A percentile compares a stretch with the other conserved stretches of the same genome.
Conservation (phyloP, 2,113 vertebrate species). For the Macquaria ambigua region DNA sequence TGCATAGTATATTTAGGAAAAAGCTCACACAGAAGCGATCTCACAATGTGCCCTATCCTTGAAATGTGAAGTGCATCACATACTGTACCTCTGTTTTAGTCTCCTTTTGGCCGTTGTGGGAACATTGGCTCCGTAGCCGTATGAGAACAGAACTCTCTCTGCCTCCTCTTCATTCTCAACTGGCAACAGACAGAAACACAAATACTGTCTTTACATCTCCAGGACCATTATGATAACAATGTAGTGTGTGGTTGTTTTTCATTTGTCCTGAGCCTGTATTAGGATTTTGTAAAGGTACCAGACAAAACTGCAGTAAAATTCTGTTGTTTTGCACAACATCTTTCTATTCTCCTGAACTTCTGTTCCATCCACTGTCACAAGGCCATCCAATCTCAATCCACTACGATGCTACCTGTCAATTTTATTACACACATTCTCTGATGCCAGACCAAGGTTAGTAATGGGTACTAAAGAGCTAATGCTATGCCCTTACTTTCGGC, state of each 20-base stretch:
- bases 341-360: not conserved
- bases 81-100: conserved; percentile 92
- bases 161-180: conserved; percentile 96
- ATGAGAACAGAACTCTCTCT: conserved; percentile 96
- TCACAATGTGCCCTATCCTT: not conserved
- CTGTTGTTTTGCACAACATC: not conserved
- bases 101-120: conserved; percentile 95
- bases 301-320: not conserved
- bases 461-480: not conserved
- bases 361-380: not conserved
- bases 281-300: too few relatives aligned
- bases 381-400: not conserved
- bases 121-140: conserved; percentile 97
- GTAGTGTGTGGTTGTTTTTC: not conserved
- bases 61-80: not conserved
- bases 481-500: conserved; percentile 89
- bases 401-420: not conserved
- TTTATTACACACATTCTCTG: conserved; percentile 1
- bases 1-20: not conserved
- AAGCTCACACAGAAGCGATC: not conserved
- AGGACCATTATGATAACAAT: not conserved
- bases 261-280: not conserved
- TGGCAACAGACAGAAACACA: conserved; percentile 78
- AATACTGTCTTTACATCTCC: not conserved
- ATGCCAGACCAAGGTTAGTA: not conserved